A percentile compares a stretch with the other conserved stretches of the same genome.
Evolutionary conservation across 2,888 invertebrate species (phyloP).

Genomic region (Sarcophaga variegata): DNA sequence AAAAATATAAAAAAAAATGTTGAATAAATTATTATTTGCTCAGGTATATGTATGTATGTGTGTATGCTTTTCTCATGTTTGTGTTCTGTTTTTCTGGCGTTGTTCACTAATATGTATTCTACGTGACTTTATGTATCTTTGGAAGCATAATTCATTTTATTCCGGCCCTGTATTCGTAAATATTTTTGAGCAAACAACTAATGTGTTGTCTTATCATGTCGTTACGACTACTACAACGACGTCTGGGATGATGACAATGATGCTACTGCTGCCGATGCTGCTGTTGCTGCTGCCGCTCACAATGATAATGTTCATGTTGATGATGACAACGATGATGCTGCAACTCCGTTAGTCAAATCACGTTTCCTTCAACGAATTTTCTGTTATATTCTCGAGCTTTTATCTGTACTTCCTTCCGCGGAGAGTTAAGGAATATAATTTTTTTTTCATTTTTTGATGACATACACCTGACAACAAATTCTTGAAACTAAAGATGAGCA

Average conservation of each 20-base stretch:
- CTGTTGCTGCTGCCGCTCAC: background rate
- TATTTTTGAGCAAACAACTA: conserved; percentile 67
- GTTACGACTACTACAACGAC: conserved; percentile 39
- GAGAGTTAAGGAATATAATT: conserved; percentile 6
- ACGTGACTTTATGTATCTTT: conserved; percentile 67
- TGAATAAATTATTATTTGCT: background rate
- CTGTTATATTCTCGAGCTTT: conserved; percentile 33
- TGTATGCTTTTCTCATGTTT: conserved; percentile 25
- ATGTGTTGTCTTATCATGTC: conserved; percentile 68
- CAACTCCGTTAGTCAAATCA: conserved; percentile 67
- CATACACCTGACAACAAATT: conserved; percentile 62
- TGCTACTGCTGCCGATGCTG: conserved; percentile 42
- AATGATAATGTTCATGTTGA: conserved; percentile 5
- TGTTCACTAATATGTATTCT: conserved; percentile 65
- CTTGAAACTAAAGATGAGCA: conserved; percentile 45
- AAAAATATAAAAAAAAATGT: background rate
- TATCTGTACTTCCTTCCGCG: conserved; percentile 65
- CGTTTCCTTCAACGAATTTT: conserved; percentile 63
- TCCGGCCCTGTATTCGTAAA: conserved; percentile 61
- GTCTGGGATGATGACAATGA: conserved; percentile 5
- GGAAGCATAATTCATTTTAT: conserved; percentile 65
- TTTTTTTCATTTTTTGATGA: background rate
- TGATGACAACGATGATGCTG: conserved; percentile 29
- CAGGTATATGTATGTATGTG: conserved; percentile 11
- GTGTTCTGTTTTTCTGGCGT: conserved; percentile 41